Conservation (phyloP, 2,888 invertebrate species). For the Timandra comae region DNA sequence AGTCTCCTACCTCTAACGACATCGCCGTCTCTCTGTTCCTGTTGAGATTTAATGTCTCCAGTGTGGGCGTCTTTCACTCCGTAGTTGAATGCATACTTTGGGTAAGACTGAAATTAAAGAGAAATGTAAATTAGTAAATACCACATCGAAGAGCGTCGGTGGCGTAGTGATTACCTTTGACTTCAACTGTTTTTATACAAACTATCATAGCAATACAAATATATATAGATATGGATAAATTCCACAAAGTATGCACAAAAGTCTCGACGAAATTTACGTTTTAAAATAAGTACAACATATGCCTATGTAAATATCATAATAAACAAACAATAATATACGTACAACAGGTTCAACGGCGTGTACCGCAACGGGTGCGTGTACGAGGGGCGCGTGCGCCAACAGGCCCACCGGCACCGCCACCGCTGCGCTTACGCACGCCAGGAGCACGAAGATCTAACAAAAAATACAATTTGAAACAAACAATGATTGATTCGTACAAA, state of each 20-base stretch:
- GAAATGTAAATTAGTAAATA: no score
- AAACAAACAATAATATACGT: slow-evolving; percentile 29
- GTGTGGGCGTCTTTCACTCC: slow-evolving; percentile 83
- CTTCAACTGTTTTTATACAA: no score
- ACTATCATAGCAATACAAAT: no score
- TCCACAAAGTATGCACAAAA: no score
- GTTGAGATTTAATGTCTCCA: slow-evolving; percentile 83
- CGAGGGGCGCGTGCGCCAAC: slow-evolving; percentile 15
- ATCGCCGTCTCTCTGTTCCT: slow-evolving; percentile 82
- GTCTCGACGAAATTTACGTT: no score
- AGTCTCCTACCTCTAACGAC: slow-evolving; percentile 78
- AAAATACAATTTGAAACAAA: slow-evolving; percentile 1
- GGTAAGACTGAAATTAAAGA: slow-evolving; percentile 76
- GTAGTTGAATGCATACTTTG: slow-evolving; percentile 82
- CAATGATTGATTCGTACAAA: no score
- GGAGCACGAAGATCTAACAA: slow-evolving; percentile 39
- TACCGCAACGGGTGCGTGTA: slow-evolving; percentile 10
- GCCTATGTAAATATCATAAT: no score
- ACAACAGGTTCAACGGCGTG: slow-evolving; percentile 49
- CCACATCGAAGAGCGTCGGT: no score
- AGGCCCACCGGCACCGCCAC: slow-evolving; percentile 35
- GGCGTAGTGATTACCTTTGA: no score
- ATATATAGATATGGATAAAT: no score
- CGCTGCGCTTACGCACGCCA: slow-evolving; percentile 44
- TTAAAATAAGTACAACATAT: no score